Conservation (phyloP, 2,888 invertebrate species). For the Acrobasis repandana region DNA sequence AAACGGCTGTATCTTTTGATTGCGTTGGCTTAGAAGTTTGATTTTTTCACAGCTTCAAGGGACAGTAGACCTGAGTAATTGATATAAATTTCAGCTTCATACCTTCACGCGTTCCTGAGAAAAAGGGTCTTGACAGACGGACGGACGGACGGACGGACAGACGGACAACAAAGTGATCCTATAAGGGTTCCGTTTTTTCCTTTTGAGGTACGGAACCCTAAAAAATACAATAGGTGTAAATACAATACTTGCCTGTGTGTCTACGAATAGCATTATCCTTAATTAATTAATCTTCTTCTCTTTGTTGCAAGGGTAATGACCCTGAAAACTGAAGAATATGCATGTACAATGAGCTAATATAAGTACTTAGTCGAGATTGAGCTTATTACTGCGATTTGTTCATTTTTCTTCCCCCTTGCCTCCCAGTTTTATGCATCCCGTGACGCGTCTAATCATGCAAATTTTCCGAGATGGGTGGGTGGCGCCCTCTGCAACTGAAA, state of each 20-base stretch:
- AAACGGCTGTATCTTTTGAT: too few relatives aligned
- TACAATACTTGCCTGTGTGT: neutral
- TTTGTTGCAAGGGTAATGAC: conserved; percentile 3
- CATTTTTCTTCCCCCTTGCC: conserved; percentile 38
- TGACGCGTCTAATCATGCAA: conserved; percentile 74
- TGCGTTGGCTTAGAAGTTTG: too few relatives aligned
- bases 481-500: conserved; percentile 64
- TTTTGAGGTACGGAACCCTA: too few relatives aligned
- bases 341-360: conserved; percentile 8
- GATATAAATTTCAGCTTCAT: too few relatives aligned
- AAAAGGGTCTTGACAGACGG: too few relatives aligned
- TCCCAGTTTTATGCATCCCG: conserved; percentile 58
- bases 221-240: too few relatives aligned
- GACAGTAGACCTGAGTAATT: too few relatives aligned
- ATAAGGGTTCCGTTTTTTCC: too few relatives aligned
- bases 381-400: conserved; percentile 32
- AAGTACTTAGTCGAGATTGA: conserved; percentile 13
- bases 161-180: too few relatives aligned
- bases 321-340: conserved; percentile 5
- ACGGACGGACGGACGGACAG: too few relatives aligned
- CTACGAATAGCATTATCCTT: neutral
- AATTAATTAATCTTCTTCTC: neutral
- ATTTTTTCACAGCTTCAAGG: too few relatives aligned
- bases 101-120: too few relatives aligned
- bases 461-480: conserved; percentile 68